Base-by-base conservation (phyloP, 2,888 invertebrate species). In the Acanthosepion lycidas region DNA sequence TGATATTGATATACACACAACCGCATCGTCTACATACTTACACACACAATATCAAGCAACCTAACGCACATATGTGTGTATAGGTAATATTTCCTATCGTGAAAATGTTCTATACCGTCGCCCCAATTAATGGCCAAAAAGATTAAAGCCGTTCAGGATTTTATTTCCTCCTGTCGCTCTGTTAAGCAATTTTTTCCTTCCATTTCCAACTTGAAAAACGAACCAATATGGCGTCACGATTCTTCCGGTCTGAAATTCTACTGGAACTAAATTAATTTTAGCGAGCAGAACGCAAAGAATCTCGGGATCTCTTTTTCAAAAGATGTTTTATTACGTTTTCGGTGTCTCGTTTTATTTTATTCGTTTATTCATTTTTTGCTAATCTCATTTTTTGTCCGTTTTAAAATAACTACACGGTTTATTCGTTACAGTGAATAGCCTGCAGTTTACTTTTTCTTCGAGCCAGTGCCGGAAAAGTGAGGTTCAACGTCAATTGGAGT, bases 151-250 rank as follows among this genome's bases (percentile, higher is more conserved):
- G 78, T 18, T 12, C 78, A 15, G 12, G n/a, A 78, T 78, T 78
- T 78, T 78, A 78, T 78, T 78, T 78, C 78, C n/a, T 78, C 33
- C 78, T 78, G n/a, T 78, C 78, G 78, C 78, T 78, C 78, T n/a
- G 78, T 78, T 78, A 78, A 78, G 18, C 78, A 78, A n/a, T n/a
- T 78, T 78, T 78, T 78, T 78, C 78, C n/a, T 78, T n/a, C 78
- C 33, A 15, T 78, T 78, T 78, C 78, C 12, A 78, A 78, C n/a
- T 78, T 78, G 12, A 78, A 78, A 78, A 78, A 78, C 78, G 78
- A 78, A 78, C 78, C n/a, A 78, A 78, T n/a, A 78, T 78, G 78
- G 78, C 78, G 78, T 78, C 78, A n/a, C n/a, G 78, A n/a, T 78
- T 78, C 78, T 78, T 78, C 78, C 78, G 78, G 78, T 78, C 78